Evolutionary conservation across 2,888 invertebrate genomes (phyloP), one percentile per base, ranked within the genome.

Genomic region (Furcula furcula): DNA sequence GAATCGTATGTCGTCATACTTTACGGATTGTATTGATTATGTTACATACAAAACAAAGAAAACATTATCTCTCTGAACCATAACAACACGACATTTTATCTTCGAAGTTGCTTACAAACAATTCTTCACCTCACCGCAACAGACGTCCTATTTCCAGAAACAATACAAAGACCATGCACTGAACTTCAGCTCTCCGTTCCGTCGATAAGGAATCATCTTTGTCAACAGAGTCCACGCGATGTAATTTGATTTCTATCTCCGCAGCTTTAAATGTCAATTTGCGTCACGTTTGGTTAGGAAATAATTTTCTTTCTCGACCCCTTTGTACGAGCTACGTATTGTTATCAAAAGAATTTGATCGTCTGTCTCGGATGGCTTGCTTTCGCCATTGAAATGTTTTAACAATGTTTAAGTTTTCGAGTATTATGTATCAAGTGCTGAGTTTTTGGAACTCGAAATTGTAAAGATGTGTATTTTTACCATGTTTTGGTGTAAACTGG

Each of bases 291-390:
- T 37, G 31, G 21, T 45, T 38, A 31, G 27, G 39, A 57, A 56
- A 65, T 64, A 48, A 55, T 61, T 65, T 61, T 61, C 55, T 43
- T 42, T 42, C 34, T 46, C 34, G 29, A 53, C 38, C 39, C 55
- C 55, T 64, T 66, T 66, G 64, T 60, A 51, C 48, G 40, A 33
- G 33, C 39, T 34, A 46, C 42, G 48, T 55, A 53, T 56, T 53
- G 58, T 56, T 65, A 62, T 69, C 68, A 60, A 59, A 65, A 70
- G 62, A 64, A 62, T 66, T 63, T 65, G 60, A 66, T 68, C 67
- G 55, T 59, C 59, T 55, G 53, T 49, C 37, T 55, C 34, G 40
- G 56, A 55, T 55, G 46, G 46, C 34, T 50, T 58, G 48, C 37
- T 54, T 49, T 42, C 34, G 34, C 11, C 48, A 35, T 42, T 37